Evolutionary conservation across 2,113 vertebrate species (phyloP).

Genomic region (Osmerus eperlanus): DNA sequence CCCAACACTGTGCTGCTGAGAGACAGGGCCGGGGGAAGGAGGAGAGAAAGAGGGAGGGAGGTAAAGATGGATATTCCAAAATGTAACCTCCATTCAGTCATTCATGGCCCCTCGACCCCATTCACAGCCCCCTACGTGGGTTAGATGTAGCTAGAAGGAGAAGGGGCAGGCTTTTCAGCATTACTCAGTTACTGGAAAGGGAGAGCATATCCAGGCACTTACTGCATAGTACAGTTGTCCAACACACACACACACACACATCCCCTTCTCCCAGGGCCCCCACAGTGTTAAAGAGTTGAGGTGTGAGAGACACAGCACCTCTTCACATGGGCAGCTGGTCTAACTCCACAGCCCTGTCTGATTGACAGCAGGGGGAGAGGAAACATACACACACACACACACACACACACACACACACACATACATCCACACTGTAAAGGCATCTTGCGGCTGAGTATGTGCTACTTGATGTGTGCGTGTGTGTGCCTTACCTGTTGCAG

Average conservation of each 20-base stretch:
- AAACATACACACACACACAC: background rate
- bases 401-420: background rate
- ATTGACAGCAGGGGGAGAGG: slow-evolving; percentile 14
- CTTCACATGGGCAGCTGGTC: background rate
- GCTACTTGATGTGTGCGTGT: slow-evolving; percentile 13
- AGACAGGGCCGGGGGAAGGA: slow-evolving; percentile 32
- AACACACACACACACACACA: slow-evolving; percentile 6
- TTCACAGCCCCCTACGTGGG: no score
- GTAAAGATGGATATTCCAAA: slow-evolving; percentile 5
- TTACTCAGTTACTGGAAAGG: background rate
- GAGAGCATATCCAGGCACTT: background rate
- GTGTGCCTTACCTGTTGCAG: slow-evolving; percentile 50
- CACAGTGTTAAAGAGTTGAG: background rate
- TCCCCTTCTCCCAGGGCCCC: background rate
- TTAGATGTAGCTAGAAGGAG: background rate
- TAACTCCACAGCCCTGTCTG: background rate
- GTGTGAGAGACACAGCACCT: slow-evolving; percentile 15
- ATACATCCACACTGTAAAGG: background rate
- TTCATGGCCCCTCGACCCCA: no score
- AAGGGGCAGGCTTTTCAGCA: background rate
- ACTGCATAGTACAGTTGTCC: background rate
- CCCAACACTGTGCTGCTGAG: background rate
- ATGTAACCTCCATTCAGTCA: no score
- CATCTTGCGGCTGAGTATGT: slow-evolving; percentile 5
- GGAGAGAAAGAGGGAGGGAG: slow-evolving; percentile 47